Percentiles rank a stretch among this genome's conserved stretches.
Evolutionary conservation across 1,140 invertebrate species (phyloP).

Genomic region (Cyphomyrmex costatus): DNA sequence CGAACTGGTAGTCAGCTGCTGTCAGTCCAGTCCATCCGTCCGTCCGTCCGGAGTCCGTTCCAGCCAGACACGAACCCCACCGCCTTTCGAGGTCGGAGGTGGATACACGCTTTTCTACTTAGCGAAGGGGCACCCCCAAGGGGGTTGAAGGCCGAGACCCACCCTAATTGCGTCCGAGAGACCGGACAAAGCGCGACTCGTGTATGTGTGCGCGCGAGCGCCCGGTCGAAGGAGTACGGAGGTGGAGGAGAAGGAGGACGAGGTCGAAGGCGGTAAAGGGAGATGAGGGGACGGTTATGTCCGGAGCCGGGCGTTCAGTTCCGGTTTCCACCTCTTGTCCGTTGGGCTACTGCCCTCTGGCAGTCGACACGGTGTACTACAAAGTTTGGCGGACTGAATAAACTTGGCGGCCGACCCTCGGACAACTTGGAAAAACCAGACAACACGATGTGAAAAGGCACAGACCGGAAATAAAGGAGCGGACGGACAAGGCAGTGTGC

Average conservation of each 20-base stretch:
- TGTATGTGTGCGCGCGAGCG: constrained; percentile 82
- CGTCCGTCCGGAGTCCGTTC: constrained; percentile 72
- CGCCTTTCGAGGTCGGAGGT: constrained; percentile 81
- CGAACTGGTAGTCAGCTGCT: constrained; percentile 81
- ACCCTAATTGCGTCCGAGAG: constrained; percentile 87
- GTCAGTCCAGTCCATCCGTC: constrained; percentile 77
- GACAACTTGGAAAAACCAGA: constrained; percentile 83
- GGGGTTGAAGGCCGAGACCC: constrained; percentile 83
- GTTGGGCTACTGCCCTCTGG: constrained; percentile 84
- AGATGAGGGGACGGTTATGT: constrained; percentile 79
- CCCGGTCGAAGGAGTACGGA: constrained; percentile 46
- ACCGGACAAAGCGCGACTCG: constrained; percentile 86
- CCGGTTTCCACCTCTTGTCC: constrained; percentile 84
- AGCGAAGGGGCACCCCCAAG: constrained; percentile 82
- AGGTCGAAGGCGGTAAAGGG: constrained; percentile 18
- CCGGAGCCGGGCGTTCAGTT: constrained; percentile 83
- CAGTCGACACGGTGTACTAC: constrained; percentile 86
- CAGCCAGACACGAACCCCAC: constrained; percentile 75
- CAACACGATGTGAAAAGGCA: constrained; percentile 77
- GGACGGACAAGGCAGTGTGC: constrained; percentile 19
- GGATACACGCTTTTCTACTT: constrained; percentile 87
- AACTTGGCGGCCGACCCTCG: constrained; percentile 84
- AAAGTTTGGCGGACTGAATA: constrained; percentile 87
- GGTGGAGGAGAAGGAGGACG: constrained; percentile 34
- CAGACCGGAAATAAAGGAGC: constrained; percentile 74